Base-by-base conservation (phyloP, 2,888 invertebrate species). In the Spilosoma lubricipeda region DNA sequence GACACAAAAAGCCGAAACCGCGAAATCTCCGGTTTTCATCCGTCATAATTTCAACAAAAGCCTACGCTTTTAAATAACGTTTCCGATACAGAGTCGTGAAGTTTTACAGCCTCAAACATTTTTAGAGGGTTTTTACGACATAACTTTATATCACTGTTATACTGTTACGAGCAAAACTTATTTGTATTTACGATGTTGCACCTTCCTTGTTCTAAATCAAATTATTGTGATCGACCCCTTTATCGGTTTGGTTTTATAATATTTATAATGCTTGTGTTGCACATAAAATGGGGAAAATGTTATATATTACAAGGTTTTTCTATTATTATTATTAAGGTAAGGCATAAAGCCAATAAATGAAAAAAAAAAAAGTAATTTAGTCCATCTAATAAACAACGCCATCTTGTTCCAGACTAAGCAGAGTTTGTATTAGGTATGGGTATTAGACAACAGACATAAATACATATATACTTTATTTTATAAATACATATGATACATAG, bases 11-110 rank as follows among this genome's bases (percentile, higher is more conserved):
- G 89, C 91, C 88, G 86, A 84, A 86, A 86, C 89, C 91, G 90
- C 88, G 82, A 91, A 92, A 93, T 93, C 91, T 90, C 89, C 83
- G 92, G 90, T 91, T 91, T 92, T 91, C 91, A 92, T 91, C 91
- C 91, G 92, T 94, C 93, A 93, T 93, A 93, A 93, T 92, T 92
- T 91, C 82, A 81, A 72, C 78, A 75, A 79, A 86, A 87, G 84
- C 89, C 84, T 83, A 85, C 82, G 81, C 84, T 88, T 89, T 90
- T 88, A 90, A 91, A 90, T 85, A 89, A 87, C 80, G 83, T 76
- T 78, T 72, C 76, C 79, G 75, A 80, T 80, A 84, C 82, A 83
- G 79, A 87, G 78, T 87, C 86, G 82, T 88, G 85, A 88, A 87
- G 85, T 88, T 89, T 89, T 90, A 88, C 85, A 81, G 80, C 82